Evolutionary conservation across 2,888 invertebrate genomes (phyloP).

Genomic region (Ophioninae sp.): DNA sequence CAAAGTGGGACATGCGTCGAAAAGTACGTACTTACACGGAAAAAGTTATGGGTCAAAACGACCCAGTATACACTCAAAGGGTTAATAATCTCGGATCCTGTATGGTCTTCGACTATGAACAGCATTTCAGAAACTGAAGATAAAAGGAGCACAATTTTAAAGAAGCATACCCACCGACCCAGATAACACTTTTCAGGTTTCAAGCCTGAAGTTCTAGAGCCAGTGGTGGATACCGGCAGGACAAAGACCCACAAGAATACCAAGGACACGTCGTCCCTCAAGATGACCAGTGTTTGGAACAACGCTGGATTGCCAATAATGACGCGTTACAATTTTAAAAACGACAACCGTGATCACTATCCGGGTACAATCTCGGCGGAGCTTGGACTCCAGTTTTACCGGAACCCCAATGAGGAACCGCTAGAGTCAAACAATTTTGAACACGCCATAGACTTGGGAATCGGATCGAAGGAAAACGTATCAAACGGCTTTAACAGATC

Average conservation of each 20-base stretch:
- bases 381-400: constrained; percentile 59
- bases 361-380: constrained; percentile 54
- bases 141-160: no score
- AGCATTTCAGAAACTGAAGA: no score
- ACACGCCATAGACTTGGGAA: no score
- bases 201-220: constrained; percentile 32
- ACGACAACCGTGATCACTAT: constrained; percentile 46
- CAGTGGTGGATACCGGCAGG: constrained; percentile 62
- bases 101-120: no score
- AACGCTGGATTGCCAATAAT: constrained; percentile 76
- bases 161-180: background rate
- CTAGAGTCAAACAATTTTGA: constrained; percentile 1
- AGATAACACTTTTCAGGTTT: constrained; percentile 13
- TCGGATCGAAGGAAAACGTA: background rate
- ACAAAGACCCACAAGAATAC: constrained; percentile 65
- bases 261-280: constrained; percentile 65
- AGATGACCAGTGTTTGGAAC: constrained; percentile 72
- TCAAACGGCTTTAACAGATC: background rate
- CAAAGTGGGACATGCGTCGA: no score
- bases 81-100: no score
- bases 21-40: no score
- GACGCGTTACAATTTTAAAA: constrained; percentile 70
- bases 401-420: constrained; percentile 45
- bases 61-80: no score
- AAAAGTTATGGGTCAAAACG: no score